Percentiles rank a stretch among this genome's conserved stretches.
Evolutionary conservation across 1,140 invertebrate species (phyloP).

Genomic region (Drosophila chauvacae): DNA sequence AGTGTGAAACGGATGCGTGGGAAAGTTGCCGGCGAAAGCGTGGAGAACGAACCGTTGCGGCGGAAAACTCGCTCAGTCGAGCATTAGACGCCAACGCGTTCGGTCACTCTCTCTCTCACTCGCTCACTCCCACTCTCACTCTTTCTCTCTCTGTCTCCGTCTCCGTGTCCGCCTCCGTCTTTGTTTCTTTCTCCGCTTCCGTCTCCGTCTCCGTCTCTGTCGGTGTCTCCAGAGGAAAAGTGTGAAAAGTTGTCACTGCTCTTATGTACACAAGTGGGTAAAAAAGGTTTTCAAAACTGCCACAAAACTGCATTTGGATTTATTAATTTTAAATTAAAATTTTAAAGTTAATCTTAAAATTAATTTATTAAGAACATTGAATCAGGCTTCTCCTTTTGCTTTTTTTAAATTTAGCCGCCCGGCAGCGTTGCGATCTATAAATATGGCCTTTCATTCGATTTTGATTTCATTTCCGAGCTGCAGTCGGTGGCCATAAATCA

Average conservation of each 20-base stretch:
- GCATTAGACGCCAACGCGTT: constrained; percentile 78
- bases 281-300: constrained; percentile 10
- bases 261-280: constrained; percentile 53
- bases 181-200: neutral
- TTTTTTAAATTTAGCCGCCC: constrained; percentile 8
- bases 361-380: neutral
- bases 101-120: constrained; percentile 46
- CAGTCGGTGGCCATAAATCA: constrained; percentile 68
- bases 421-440: constrained; percentile 34
- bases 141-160: neutral
- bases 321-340: neutral
- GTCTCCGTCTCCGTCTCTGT: neutral
- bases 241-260: constrained; percentile 48
- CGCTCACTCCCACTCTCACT: constrained; percentile 1
- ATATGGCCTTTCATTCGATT: constrained; percentile 24
- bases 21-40: constrained; percentile 71
- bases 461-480: constrained; percentile 27
- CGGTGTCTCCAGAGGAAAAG: constrained; percentile 46
- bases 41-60: constrained; percentile 44
- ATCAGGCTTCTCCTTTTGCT: too few relatives aligned
- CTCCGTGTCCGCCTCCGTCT: neutral
- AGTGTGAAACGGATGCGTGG: constrained; percentile 47
- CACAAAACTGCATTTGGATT: constrained; percentile 1
- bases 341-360: neutral
- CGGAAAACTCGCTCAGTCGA: constrained; percentile 75